A percentile compares a stretch with the other conserved stretches of the same genome.
Conservation (phyloP, 92 coral and sea anemone species). For the Diadumene lineata region DNA sequence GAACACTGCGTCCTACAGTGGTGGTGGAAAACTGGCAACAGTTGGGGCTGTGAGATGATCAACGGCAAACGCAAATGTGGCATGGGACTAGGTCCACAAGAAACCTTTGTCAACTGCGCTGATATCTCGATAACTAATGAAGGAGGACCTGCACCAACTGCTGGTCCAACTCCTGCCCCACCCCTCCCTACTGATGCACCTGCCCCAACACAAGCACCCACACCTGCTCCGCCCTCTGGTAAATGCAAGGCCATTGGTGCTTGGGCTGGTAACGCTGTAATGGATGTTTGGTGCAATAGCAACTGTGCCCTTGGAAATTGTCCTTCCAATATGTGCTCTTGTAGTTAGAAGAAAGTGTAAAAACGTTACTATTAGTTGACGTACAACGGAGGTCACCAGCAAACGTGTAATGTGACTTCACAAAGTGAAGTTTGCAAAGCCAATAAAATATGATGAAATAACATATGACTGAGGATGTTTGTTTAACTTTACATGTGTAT, state of each 20-base stretch:
- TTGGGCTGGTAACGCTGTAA: conserved; percentile 25
- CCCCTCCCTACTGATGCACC: conserved; percentile 5
- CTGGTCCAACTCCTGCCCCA: conserved; percentile 29
- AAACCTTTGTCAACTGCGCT: conserved; percentile 94
- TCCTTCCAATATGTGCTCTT: conserved; percentile 31
- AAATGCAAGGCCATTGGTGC: conserved; percentile 37
- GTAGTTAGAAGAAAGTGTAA: background rate
- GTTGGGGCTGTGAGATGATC: conserved; percentile 70
- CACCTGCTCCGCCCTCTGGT: conserved; percentile 35
- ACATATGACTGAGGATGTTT: too few relatives aligned
- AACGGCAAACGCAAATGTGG: conserved; percentile 43
- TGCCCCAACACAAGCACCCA: conserved; percentile 32
- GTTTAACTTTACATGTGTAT: too few relatives aligned
- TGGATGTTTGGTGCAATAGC: conserved; percentile 36
- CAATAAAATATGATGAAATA: too few relatives aligned
- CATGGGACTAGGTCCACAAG: conserved; percentile 72
- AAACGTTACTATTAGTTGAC: too few relatives aligned
- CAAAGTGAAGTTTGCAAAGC: too few relatives aligned
- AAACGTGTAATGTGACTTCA: too few relatives aligned
- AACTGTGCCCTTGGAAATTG: conserved; percentile 50
- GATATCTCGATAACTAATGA: conserved; percentile 60
- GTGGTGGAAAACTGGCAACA: conserved; percentile 96
- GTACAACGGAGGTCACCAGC: too few relatives aligned
- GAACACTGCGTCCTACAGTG: conserved; percentile 92
- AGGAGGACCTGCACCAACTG: conserved; percentile 7